A percentile compares a stretch with the other conserved stretches of the same genome.
Conservation (phyloP, 2,888 invertebrate genomes). For the Sarcophaga subvicina region DNA sequence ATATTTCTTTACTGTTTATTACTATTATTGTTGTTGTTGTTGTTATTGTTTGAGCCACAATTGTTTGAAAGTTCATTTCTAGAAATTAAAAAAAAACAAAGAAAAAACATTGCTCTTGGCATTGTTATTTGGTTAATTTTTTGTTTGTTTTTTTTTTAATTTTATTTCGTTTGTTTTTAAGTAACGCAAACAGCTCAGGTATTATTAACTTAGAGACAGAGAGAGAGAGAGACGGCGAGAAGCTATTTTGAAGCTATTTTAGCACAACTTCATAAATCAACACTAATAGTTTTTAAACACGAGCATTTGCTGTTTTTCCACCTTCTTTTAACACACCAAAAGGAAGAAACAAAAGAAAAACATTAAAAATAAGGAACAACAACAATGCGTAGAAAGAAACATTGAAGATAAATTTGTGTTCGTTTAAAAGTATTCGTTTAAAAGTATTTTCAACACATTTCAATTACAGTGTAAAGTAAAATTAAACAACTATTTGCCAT, state of each 20-base stretch:
- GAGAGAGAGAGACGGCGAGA: background rate
- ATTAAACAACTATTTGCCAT: background rate
- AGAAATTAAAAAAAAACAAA: no score
- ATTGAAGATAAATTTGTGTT: background rate
- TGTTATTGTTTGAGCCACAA: background rate
- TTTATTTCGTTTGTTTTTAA: conserved; percentile 12
- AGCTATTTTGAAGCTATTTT: conserved; percentile 37
- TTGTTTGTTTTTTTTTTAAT: background rate
- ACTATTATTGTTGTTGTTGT: conserved; percentile 9
- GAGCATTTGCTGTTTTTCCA: conserved; percentile 45
- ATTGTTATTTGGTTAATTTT: conserved; percentile 26
- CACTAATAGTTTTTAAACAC: conserved; percentile 63
- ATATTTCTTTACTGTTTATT: conserved; percentile 8
- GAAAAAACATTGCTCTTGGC: conserved; percentile 33
- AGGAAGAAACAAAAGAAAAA: background rate
- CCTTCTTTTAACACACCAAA: conserved; percentile 37
- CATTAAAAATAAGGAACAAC: background rate
- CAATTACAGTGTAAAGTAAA: conserved; percentile 3
- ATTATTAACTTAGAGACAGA: conserved; percentile 41
- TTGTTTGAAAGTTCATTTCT: no score
- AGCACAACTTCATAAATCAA: conserved; percentile 64
- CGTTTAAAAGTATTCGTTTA: background rate
- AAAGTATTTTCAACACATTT: background rate
- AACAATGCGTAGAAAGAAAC: conserved; percentile 25
- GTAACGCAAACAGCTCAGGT: background rate